These are phyloP conservation scores for Sminthurides aquaticus DNA, from an alignment of 2,888 invertebrate species.

Conservation along the genomic window DNA sequence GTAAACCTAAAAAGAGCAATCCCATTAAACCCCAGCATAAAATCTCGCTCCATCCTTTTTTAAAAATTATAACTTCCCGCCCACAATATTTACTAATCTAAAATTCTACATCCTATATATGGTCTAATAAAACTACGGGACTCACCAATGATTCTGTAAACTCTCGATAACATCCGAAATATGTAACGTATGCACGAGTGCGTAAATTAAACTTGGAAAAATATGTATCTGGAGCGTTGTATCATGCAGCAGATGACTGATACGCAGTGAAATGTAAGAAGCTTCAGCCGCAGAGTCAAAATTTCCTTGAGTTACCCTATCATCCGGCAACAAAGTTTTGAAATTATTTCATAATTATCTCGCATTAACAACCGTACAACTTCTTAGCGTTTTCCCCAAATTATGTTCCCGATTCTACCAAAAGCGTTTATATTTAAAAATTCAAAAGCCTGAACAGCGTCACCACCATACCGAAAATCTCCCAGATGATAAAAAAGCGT, in stretches of 20 bases:
- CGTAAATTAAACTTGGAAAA: conserved; percentile 26
- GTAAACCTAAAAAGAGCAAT: conserved; percentile 28
- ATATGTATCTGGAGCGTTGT: conserved; percentile 26
- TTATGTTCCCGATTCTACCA: no score
- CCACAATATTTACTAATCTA: no score
- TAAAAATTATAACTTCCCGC: no score
- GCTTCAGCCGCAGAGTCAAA: conserved; percentile 24
- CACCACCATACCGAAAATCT: not conserved
- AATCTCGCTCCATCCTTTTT: no score
- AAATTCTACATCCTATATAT: no score
- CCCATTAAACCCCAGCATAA: no score
- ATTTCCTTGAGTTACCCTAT: conserved; percentile 31
- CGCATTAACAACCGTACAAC: no score
- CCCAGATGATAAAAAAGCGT: conserved; percentile 30
- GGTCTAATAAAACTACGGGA: no score
- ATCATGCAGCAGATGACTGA: conserved; percentile 34
- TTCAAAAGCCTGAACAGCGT: no score
- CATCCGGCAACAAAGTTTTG: not conserved
- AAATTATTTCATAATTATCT: not conserved
- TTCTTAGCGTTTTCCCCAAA: no score
- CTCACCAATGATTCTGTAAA: conserved; percentile 34
- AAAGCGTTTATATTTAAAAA: no score
- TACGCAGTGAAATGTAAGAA: conserved; percentile 27
- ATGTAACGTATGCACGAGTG: conserved; percentile 22
- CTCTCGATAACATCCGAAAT: conserved; percentile 34